A percentile compares a stretch with the other conserved stretches of the same genome.
phyloP scores from a whole-genome alignment of 2,888 invertebrate genomes.

The Lithosia quadra region DNA sequence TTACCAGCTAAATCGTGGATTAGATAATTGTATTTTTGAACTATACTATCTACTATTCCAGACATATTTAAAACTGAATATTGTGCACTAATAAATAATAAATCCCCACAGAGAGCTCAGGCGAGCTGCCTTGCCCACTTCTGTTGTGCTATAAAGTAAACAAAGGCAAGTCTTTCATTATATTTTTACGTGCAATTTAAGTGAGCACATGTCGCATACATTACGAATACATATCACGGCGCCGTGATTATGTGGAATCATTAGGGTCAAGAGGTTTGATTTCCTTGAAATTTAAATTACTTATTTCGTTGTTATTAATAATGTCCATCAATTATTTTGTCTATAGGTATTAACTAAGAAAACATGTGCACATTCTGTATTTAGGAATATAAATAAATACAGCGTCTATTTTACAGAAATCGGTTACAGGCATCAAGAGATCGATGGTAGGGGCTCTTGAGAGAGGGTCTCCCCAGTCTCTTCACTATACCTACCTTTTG shows the following conservation, averaged over 20 bases:
- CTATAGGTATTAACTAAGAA: no score
- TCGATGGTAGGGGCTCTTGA: no score
- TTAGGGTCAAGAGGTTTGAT: not conserved
- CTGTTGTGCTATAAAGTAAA: not conserved
- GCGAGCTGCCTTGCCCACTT: not conserved
- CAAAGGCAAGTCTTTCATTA: not conserved
- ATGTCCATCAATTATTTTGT: no score
- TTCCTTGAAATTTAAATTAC: not conserved
- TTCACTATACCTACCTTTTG: no score
- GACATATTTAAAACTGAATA: conserved; percentile 38
- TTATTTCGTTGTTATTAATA: no score
- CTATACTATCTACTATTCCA: conserved; percentile 36
- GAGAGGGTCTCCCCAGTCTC: no score
- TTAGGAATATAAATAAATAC: no score
- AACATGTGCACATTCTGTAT: no score
- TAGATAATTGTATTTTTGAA: conserved; percentile 52
- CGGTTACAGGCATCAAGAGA: no score
- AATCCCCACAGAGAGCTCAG: not conserved
- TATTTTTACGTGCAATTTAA: not conserved
- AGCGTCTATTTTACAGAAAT: no score
- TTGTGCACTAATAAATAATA: not conserved
- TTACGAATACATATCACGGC: not conserved
- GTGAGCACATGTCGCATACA: not conserved
- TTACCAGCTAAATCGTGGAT: conserved; percentile 58
- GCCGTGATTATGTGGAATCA: not conserved